Base-by-base conservation (phyloP, 2,113 vertebrate species). In the Strigops habroptila region DNA sequence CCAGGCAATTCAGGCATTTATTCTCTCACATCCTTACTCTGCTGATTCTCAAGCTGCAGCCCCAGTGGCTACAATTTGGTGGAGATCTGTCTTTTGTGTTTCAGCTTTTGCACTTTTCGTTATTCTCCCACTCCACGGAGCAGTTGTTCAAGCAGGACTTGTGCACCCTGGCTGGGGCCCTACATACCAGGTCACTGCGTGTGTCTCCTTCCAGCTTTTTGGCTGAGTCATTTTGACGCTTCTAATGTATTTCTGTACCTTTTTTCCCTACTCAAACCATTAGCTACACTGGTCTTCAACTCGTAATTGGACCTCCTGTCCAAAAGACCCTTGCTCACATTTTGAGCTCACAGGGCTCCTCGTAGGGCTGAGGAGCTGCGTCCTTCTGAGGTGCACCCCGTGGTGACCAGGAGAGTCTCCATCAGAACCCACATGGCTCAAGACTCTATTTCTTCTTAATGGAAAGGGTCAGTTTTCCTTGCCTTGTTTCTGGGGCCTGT, bases 111-210 rank as follows among this genome's bases (percentile, higher is more conserved):
- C 37, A 27, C 18, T 64, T 76, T 12, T 10, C 53, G 39, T 23
- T 87, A 5, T 30, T 82, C 62, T 55, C 22, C 1, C 2, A 8
- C 31, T 64, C 24, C 0, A 0, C 39, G 59, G 44, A 68, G 55
- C 33, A 15, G 37, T 15, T 0, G 0, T n/a, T 60, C 13, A 41
- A 30, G n/a, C 0, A 0, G 8, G 10, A 7, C 48, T 76, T 3
- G 0, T 0, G 3, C 14, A 18, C 15, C 22, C 7, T 8, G 1
- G 14, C 65, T 24, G 14, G 52, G 14, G 55, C 78, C 55, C 35
- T 53, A 6, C 5, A 0, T 2, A 25, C 23, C 18, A 12, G 37
- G 44, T 24, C 18, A 14, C 23, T 12, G 22, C 3, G 2, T 18
- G 0, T 44, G 14, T 25, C 39, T 43, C 49, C 70, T 69, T 17